phyloP scores from a whole-genome alignment of 2,797 vertebrate species.

The Pteropus rufus region DNA sequence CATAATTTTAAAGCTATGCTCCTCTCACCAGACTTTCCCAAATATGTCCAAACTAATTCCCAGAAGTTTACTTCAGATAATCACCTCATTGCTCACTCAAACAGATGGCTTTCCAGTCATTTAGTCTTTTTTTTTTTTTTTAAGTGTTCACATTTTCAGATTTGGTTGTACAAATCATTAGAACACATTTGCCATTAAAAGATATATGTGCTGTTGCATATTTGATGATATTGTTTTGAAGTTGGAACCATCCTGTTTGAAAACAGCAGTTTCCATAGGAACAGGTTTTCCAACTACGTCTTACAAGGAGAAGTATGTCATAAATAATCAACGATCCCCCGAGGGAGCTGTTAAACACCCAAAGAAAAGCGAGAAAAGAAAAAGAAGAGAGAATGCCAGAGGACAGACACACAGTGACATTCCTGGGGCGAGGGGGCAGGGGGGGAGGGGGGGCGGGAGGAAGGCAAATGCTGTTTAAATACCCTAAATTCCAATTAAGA shows the following conservation, averaged over 20 bases:
- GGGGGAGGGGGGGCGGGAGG: constrained; percentile 2
- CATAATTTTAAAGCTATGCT: constrained; percentile 36
- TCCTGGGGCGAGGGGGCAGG: background rate
- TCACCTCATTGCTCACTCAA: constrained; percentile 43
- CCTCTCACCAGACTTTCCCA: constrained; percentile 30
- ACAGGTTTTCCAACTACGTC: constrained; percentile 81
- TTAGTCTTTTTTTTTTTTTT: constrained; percentile 56
- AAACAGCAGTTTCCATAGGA: constrained; percentile 86
- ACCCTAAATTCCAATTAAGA: background rate
- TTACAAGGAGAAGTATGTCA: constrained; percentile 81
- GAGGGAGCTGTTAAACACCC: constrained; percentile 78
- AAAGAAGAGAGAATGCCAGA: constrained; percentile 57
- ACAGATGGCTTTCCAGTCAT: constrained; percentile 26
- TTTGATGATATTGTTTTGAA: constrained; percentile 80
- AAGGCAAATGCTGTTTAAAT: constrained; percentile 39
- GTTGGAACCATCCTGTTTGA: constrained; percentile 79
- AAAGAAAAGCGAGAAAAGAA: constrained; percentile 72
- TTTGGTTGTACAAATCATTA: constrained; percentile 75
- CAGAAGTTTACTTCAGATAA: constrained; percentile 23
- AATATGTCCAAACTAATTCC: constrained; percentile 13
- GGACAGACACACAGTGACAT: constrained; percentile 47
- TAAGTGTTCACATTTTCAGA: constrained; percentile 42
- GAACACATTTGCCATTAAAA: constrained; percentile 69
- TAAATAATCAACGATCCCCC: constrained; percentile 82
- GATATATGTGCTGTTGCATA: constrained; percentile 69